These are phyloP conservation scores for Diplazon laetatorius DNA, from an alignment of 2,888 invertebrate species.

Conservation along the genomic window DNA sequence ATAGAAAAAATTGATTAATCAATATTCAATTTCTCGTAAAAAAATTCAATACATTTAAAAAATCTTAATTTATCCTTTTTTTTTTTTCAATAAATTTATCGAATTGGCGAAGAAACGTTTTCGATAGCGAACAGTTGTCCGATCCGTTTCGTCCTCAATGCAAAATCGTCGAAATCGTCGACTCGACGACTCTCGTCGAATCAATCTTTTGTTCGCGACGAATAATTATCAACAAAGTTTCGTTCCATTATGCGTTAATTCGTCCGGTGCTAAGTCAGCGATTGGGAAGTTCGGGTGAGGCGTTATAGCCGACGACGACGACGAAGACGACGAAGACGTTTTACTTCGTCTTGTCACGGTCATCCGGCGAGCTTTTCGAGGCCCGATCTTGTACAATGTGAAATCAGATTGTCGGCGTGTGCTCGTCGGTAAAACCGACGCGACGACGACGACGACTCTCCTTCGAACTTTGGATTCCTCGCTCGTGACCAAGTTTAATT, in stretches of 20 bases:
- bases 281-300: slow-evolving; percentile 41
- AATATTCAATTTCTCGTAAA: too few species aligned
- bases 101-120: too few species aligned
- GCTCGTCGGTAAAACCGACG: too few species aligned
- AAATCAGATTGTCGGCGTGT: slow-evolving; percentile 56
- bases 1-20: too few species aligned
- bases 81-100: too few species aligned
- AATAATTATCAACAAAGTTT: slow-evolving; percentile 48
- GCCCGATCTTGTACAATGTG: background rate
- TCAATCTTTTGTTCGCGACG: background rate
- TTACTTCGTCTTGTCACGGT: slow-evolving; percentile 30
- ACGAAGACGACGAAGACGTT: too few species aligned
- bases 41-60: too few species aligned
- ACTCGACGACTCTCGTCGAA: background rate
- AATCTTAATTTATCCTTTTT: too few species aligned
- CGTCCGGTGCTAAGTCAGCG: slow-evolving; percentile 35
- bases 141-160: background rate
- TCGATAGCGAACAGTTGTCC: too few species aligned
- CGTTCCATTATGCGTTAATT: slow-evolving; percentile 28
- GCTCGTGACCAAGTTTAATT: slow-evolving; percentile 62
- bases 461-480: slow-evolving; percentile 57
- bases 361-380: slow-evolving; percentile 20
- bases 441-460: slow-evolving; percentile 38
- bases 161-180: background rate
- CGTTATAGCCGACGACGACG: slow-evolving; percentile 6